phyloP scores from a whole-genome alignment of 2,113 vertebrate genomes.

The Syrmaticus mikado region DNA sequence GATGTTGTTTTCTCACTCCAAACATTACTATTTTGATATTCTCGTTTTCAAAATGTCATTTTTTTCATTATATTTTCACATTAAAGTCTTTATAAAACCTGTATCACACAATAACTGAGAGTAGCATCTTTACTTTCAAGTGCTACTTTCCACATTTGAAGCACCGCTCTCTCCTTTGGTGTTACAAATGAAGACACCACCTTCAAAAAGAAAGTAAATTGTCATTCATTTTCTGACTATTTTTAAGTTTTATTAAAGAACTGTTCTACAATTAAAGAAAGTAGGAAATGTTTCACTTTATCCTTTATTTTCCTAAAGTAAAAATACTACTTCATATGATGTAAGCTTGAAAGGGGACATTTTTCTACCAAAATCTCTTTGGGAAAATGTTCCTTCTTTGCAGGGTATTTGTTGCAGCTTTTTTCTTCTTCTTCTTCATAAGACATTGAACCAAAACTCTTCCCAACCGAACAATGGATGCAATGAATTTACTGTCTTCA shows the following conservation, averaged over 20 bases:
- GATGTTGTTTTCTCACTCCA: accelerated
- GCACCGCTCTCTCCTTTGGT: background rate
- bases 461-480: background rate
- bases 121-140: background rate
- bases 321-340: background rate
- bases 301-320: accelerated
- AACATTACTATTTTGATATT: background rate
- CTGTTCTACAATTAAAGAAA: background rate
- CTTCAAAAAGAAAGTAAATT: background rate
- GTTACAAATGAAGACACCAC: background rate
- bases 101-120: background rate
- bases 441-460: background rate
- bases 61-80: background rate
- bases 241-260: background rate
- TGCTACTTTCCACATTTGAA: background rate
- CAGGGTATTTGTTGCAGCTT: background rate
- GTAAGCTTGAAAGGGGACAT: background rate
- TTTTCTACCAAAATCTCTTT: background rate
- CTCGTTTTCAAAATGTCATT: background rate
- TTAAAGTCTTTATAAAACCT: background rate
- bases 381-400: background rate
- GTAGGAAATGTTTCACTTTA: background rate
- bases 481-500: background rate
- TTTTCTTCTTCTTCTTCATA: background rate
- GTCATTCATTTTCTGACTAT: background rate